These are phyloP conservation scores for Myotis vivesi DNA, from an alignment of 2,797 vertebrate genomes.

Conservation along the genomic window DNA sequence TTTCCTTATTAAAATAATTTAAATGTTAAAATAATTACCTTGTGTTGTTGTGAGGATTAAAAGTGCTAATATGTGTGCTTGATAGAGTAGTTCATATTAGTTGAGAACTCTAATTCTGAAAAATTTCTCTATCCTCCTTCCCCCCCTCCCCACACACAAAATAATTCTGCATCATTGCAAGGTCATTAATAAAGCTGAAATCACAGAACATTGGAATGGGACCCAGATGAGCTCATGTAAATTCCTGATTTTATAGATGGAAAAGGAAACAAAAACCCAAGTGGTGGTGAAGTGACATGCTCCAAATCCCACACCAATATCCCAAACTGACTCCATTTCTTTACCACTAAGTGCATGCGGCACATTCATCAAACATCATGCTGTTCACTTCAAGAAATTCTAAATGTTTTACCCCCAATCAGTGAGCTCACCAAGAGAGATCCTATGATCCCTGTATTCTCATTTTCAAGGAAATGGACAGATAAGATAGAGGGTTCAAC, in stretches of 20 bases:
- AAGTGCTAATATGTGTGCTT: background rate
- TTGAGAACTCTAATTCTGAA: background rate
- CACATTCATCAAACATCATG: background rate
- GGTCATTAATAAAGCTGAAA: background rate
- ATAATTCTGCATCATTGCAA: background rate
- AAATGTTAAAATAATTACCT: background rate
- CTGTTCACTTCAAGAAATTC: background rate
- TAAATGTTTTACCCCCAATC: background rate
- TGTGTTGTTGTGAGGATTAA: background rate
- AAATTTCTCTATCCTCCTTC: background rate
- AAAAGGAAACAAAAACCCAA: background rate
- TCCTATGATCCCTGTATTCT: background rate
- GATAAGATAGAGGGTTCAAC: background rate
- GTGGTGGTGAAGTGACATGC: background rate
- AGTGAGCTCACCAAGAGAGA: background rate
- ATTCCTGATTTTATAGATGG: conserved; percentile 19
- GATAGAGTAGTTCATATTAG: background rate
- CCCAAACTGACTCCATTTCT: background rate
- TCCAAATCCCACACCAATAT: background rate
- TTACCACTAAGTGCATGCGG: background rate
- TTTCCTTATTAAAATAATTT: conserved; percentile 4
- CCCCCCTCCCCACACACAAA: rapidly evolving
- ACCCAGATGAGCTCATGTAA: background rate
- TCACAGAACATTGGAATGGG: background rate
- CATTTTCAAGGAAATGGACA: conserved; percentile 9